These are phyloP conservation scores for Trachymyrmex septentrionalis DNA, from an alignment of 1,140 invertebrate genomes.

Conservation along the genomic window DNA sequence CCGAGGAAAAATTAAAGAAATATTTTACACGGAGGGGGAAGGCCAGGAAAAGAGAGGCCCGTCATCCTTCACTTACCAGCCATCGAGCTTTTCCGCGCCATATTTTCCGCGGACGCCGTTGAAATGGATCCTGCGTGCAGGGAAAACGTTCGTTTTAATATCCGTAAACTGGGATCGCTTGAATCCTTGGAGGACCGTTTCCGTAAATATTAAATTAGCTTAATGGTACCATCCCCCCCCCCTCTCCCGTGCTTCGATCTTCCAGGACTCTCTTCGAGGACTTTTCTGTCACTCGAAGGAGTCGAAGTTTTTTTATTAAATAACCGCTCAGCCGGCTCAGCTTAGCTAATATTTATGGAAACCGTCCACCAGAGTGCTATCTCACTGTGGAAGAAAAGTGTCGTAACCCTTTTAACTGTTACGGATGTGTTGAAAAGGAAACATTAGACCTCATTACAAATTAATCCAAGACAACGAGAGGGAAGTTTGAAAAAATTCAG, in stretches of 20 bases:
- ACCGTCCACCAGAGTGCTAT: background rate
- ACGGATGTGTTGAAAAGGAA: background rate
- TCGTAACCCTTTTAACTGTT: background rate
- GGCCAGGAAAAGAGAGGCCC: too few relatives aligned
- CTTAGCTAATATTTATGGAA: slow-evolving; percentile 22
- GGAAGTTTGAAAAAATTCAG: background rate
- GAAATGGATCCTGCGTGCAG: slow-evolving; percentile 82
- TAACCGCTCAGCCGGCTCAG: background rate
- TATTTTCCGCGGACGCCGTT: slow-evolving; percentile 85
- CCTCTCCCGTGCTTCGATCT: too few relatives aligned
- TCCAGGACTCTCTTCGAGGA: too few relatives aligned
- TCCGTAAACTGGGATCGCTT: background rate
- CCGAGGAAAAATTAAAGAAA: background rate
- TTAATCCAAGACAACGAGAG: background rate
- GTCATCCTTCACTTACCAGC: slow-evolving; percentile 71
- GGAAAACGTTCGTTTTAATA: slow-evolving; percentile 11
- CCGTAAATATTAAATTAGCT: slow-evolving; percentile 41
- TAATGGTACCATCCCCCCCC: background rate
- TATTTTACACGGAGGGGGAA: background rate
- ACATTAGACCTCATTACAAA: background rate
- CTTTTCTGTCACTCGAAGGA: background rate
- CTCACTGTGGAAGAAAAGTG: background rate
- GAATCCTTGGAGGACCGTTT: background rate
- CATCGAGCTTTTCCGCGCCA: slow-evolving; percentile 84
- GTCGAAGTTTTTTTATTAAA: slow-evolving; percentile 12